Percentiles rank a stretch among this genome's conserved stretches.
Evolutionary conservation across 2,113 vertebrate species (phyloP).

Genomic region (Percopsis transmontana): DNA sequence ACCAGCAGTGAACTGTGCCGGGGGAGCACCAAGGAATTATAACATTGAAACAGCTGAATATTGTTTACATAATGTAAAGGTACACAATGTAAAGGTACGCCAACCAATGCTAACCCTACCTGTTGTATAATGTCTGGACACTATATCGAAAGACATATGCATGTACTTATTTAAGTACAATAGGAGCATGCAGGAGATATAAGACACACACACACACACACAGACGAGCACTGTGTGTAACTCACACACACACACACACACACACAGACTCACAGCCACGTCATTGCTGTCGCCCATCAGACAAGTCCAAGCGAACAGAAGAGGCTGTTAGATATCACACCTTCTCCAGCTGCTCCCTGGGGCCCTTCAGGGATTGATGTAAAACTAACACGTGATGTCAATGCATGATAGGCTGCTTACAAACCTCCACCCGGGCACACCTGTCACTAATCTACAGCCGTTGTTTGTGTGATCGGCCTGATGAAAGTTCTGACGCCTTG

Average conservation of each 20-base stretch:
- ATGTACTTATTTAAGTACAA: too few relatives aligned
- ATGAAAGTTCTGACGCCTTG: too few relatives aligned
- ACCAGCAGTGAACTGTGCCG: constrained; percentile 42
- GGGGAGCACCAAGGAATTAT: too few relatives aligned
- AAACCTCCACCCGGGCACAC: constrained; percentile 22
- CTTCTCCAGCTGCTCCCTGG: constrained; percentile 36
- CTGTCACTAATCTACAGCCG: constrained; percentile 37
- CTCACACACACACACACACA: constrained; percentile 5
- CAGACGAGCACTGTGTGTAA: not conserved
- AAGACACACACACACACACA: constrained; percentile 1
- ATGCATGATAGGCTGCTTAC: constrained; percentile 28
- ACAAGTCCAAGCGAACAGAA: constrained; percentile 48
- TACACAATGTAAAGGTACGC: too few relatives aligned
- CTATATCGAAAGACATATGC: too few relatives aligned
- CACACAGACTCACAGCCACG: not conserved
- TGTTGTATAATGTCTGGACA: too few relatives aligned
- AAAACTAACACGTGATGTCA: constrained; percentile 55
- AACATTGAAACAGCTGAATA: too few relatives aligned
- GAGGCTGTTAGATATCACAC: constrained; percentile 52
- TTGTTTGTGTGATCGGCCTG: too few relatives aligned
- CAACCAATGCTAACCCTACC: too few relatives aligned
- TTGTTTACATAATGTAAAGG: too few relatives aligned
- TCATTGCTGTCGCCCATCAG: constrained; percentile 48
- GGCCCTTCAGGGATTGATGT: constrained; percentile 39
- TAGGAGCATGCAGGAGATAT: not conserved